Evolutionary conservation across 2,113 vertebrate genomes (phyloP).

Genomic region (Oceanodroma tethys): DNA sequence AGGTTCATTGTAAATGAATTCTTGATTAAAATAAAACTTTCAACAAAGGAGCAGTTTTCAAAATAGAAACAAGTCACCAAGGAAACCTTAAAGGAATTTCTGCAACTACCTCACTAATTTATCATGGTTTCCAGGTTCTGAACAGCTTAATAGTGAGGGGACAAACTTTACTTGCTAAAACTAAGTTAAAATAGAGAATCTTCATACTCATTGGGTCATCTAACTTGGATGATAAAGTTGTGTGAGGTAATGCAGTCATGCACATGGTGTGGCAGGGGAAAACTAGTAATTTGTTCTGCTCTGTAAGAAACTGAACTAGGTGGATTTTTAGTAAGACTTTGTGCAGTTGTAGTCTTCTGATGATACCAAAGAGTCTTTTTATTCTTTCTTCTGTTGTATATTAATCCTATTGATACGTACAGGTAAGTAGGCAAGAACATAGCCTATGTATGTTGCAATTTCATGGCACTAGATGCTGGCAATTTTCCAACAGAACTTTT

Average conservation of each 20-base stretch:
- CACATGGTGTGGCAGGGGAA: background rate
- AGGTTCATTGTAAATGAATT: background rate
- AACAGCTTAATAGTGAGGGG: background rate
- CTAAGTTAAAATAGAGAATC: background rate
- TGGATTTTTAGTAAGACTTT: background rate
- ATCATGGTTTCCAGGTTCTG: background rate
- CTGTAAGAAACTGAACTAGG: background rate
- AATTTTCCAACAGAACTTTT: background rate
- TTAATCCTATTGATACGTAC: background rate
- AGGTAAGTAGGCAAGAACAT: background rate
- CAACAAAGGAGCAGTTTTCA: background rate
- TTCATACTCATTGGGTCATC: background rate
- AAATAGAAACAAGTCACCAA: background rate
- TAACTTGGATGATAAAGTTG: background rate
- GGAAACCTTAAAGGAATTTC: background rate
- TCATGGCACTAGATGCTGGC: background rate
- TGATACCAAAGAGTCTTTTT: background rate
- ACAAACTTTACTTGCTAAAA: background rate
- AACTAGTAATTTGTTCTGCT: background rate
- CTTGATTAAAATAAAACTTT: background rate
- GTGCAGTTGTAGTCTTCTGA: background rate
- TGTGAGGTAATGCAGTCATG: background rate
- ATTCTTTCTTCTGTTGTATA: background rate
- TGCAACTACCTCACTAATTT: background rate
- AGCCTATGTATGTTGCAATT: background rate